Percentiles rank a stretch among this genome's conserved stretches.
phyloP scores from a whole-genome alignment of 92 coral and sea anemone genomes.

The Meandrina meandrites region DNA sequence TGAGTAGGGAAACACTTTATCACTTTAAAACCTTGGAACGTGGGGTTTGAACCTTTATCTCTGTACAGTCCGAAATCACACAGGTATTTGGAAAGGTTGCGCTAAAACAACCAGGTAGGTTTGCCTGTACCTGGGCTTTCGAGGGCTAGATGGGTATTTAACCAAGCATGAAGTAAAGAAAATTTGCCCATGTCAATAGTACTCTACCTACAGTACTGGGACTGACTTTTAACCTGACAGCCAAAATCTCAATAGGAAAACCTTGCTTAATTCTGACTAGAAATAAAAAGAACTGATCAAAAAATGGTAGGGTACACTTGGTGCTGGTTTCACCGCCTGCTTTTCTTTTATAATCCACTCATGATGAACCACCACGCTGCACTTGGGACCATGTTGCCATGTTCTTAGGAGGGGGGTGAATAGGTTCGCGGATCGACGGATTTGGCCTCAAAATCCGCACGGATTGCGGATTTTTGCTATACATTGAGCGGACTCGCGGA shows the following conservation, averaged over 20 bases:
- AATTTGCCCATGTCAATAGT: slow-evolving; percentile 9
- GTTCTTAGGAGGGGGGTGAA: no score
- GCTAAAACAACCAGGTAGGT: no score
- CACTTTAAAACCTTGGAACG: slow-evolving; percentile 36
- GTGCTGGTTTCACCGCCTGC: neutral
- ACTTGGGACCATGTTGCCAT: slow-evolving; percentile 39
- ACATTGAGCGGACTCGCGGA: no score
- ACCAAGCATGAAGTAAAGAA: no score
- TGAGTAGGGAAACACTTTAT: no score
- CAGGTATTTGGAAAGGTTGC: slow-evolving; percentile 6
- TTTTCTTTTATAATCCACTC: no score
- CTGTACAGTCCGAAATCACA: slow-evolving; percentile 40
- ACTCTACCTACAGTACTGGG: slow-evolving; percentile 18
- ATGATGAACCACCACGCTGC: no score
- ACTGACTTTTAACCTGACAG: slow-evolving; percentile 31
- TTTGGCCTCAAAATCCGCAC: no score
- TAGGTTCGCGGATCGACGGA: no score
- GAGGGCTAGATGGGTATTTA: neutral
- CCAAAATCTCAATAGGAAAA: neutral
- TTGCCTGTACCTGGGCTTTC: neutral
- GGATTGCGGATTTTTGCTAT: no score
- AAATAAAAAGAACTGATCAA: slow-evolving; percentile 29
- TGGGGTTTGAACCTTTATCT: slow-evolving; percentile 37
- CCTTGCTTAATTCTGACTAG: slow-evolving; percentile 23
- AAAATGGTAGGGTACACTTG: slow-evolving; percentile 14